Evolutionary conservation across 2,888 invertebrate species (phyloP).

Genomic region (Biston stratarius): DNA sequence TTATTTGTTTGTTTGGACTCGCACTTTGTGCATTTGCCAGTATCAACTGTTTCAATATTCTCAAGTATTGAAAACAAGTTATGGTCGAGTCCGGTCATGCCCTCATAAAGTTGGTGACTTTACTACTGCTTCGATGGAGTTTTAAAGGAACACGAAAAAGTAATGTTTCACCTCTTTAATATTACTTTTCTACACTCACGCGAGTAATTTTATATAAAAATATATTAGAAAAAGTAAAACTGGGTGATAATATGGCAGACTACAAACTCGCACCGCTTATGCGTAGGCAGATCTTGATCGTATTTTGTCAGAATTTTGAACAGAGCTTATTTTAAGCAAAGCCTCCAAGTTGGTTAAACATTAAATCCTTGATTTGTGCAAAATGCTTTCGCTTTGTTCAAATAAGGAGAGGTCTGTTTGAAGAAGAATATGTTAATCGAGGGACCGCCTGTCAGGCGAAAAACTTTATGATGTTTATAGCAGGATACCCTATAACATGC

Average conservation of each 20-base stretch:
- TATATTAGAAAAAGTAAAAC: too few species aligned
- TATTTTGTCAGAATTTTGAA: slow-evolving; percentile 39
- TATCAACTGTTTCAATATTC: too few species aligned
- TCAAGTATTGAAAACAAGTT: too few species aligned
- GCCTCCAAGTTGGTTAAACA: slow-evolving; percentile 17
- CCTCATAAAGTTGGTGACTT: too few species aligned
- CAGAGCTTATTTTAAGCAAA: slow-evolving; percentile 31
- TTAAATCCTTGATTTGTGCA: slow-evolving; percentile 30
- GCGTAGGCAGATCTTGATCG: slow-evolving; percentile 45
- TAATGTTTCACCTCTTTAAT: too few species aligned
- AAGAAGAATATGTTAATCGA: slow-evolving; percentile 26
- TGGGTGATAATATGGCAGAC: slow-evolving; percentile 36
- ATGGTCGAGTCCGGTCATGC: too few species aligned
- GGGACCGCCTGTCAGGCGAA: slow-evolving; percentile 29
- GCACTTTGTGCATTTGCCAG: too few species aligned
- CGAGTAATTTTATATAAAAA: too few species aligned
- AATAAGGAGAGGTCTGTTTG: slow-evolving; percentile 23
- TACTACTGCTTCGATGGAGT: too few species aligned
- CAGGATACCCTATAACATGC: not conserved
- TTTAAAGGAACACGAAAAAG: too few species aligned
- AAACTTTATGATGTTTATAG: slow-evolving; percentile 17
- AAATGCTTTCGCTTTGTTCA: slow-evolving; percentile 26
- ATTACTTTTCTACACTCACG: too few species aligned
- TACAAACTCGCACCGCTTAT: slow-evolving; percentile 34
- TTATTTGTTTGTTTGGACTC: too few species aligned